Evolutionary conservation across 2,797 vertebrate genomes (phyloP).

Genomic region (Hapalemur alaotrensis): DNA sequence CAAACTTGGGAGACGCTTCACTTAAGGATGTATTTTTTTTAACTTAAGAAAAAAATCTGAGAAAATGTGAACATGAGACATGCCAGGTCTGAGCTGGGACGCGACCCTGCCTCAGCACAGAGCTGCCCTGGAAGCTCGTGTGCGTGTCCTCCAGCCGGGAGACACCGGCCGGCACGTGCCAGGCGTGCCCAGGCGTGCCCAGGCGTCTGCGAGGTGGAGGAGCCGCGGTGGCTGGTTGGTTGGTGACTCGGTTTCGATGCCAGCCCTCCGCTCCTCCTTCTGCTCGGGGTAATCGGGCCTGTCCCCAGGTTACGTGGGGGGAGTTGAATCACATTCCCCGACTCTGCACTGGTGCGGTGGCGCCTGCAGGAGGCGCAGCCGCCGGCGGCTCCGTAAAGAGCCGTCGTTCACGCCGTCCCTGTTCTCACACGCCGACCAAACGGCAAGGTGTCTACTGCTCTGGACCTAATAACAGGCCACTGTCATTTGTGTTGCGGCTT

Average conservation of each 20-base stretch:
- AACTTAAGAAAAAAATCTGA: not conserved
- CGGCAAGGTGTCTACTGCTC: too few species aligned
- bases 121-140: not conserved
- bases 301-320: not conserved
- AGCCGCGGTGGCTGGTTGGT: not conserved
- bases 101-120: not conserved
- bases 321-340: rapidly evolving
- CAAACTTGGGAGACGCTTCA: not conserved
- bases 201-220: not conserved
- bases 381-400: rapidly evolving
- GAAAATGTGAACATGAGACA: rapidly evolving
- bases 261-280: not conserved
- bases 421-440: rapidly evolving
- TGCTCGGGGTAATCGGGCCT: too few species aligned
- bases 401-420: rapidly evolving
- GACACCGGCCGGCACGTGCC: not conserved
- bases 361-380: rapidly evolving
- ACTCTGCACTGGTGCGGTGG: rapidly evolving
- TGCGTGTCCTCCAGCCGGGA: too few species aligned
- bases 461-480: rapidly evolving
- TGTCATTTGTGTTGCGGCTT: rapidly evolving
- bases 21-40: not conserved
- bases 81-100: not conserved
- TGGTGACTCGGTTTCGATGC: not conserved
- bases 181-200: not conserved